Conservation (phyloP, 2,113 vertebrate species). For the Sapajus apella region DNA sequence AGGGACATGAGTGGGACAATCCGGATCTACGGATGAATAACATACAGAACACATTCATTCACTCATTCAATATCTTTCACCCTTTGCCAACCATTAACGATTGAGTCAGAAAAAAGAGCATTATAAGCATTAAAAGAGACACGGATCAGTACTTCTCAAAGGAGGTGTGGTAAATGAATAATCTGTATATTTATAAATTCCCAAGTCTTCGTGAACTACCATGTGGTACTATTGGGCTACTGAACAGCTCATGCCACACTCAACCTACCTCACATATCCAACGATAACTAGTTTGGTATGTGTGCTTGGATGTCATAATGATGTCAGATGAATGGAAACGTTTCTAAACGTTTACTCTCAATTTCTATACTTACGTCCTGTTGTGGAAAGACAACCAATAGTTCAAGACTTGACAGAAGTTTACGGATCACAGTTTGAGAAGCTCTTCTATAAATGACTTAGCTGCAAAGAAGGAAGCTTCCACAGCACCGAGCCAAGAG, state of each 20-base stretch:
- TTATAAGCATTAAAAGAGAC: not conserved
- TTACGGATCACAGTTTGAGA: not conserved
- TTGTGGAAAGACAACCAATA: not conserved
- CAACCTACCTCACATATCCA: not conserved
- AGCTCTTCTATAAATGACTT: not conserved
- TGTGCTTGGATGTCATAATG: accelerated
- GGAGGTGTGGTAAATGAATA: not conserved
- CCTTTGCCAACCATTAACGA: not conserved
- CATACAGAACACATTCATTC: not conserved
- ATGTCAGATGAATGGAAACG: not conserved
- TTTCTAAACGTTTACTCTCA: not conserved
- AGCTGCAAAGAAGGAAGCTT: not conserved
- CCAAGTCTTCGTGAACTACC: too few relatives aligned
- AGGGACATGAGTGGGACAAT: not conserved
- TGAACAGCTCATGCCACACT: not conserved
- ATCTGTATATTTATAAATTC: not conserved
- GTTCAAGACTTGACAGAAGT: not conserved
- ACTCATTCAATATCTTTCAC: not conserved
- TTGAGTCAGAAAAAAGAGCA: not conserved
- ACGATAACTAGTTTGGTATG: not conserved
- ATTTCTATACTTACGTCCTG: not conserved
- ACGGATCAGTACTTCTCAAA: not conserved
- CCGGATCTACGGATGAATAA: not conserved
- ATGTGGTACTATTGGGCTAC: not conserved
- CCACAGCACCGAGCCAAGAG: not conserved